Base-by-base conservation (phyloP, 1,140 invertebrate genomes). In the Anastatus disparis region DNA sequence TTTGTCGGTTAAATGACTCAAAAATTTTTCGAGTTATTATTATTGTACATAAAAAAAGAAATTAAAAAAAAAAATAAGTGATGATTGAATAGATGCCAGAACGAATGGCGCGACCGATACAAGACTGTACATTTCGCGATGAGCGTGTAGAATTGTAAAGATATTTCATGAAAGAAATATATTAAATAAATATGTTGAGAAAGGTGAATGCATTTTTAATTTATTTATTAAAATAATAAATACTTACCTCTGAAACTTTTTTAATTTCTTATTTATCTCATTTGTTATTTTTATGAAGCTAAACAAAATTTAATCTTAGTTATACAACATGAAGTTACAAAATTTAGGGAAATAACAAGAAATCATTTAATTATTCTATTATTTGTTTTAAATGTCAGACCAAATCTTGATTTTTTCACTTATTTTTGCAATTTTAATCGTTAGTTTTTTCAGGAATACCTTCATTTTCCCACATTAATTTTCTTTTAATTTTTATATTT, bases 11-110 rank as follows among this genome's bases (percentile, higher is more conserved):
- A 42, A 53, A 17, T 40, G 48, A 46, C 15, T 53, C 20, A 10
- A 20, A n/a, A 3, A 56, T 56, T 56, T 35, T 1, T 35, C 31
- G 31, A 15, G 13, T 13, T 38, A 40, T 55, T 42, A 65, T 46
- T 67, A 58, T 26, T 67, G 64, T 67, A 67, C 56, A 67, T 67
- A 67, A n/a, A n/a, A n/a, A n/a, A n/a, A n/a, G n/a, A n/a, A n/a
- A n/a, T 26, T 12, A 61, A n/a, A 24, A 9, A 65, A 42, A 20
- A 55, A 40, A 13, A 58, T 40, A 40, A 58, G 22, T 29, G 3
- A 53, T 24, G 24, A 58, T 64, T 26, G 35, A 38, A 48, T 53
- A 38, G 52, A 44, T 66, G 27, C 52, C 24, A 55, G 29, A 46
- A 44, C 13, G 24, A 56, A 24, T 58, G 65, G 38, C 12, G 1